Base-by-base conservation (phyloP, 23 tunicate species). In the Phallusia fumigata region DNA sequence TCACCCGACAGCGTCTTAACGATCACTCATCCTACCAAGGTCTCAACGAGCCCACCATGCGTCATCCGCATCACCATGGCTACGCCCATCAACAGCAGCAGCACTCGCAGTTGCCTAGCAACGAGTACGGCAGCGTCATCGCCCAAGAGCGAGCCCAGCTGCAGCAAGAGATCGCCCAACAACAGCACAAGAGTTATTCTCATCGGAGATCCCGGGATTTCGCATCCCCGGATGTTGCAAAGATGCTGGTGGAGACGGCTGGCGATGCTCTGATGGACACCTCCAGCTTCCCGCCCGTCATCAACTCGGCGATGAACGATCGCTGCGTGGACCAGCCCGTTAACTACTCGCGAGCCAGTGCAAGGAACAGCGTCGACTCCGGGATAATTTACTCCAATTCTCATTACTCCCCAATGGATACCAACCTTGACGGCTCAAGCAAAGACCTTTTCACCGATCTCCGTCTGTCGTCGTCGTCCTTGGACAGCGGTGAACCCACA, bases 241-340 rank as follows among this genome's bases (percentile, higher is more conserved):
- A 90, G 72, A 79, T 92, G 81, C 79, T 92, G 35, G 97, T 92
- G 33, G 90, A 90, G 65, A 87, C 85, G 50, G 91, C 97, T 2
- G 97, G 97, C 47, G 97, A 92, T 79, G 90, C 90, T 51, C 79
- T 92, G 50, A 92, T 92, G 97, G 97, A 92, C 83, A 83, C 97
- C 8, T 76, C 87, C n/a, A 86, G 80, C 51, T 81, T 87, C 31
- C 97, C 97, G 0, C 97, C 97, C 0, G 74, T 80, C 21, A 84
- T 45, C 40, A 53, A 83, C 30, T 83, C 89, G 11, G 8, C 52
- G 13, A 53, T 34, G 53, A 36, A 77, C 32, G 80, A 77, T 26
- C 72, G 53, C 2, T 73, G 85, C 44, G 76, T 53, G 2, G 51
- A 35, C 2, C 36, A 33, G 30, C 64, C 58, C 13, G 72, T 40